A percentile compares a stretch with the other conserved stretches of the same genome.
phyloP scores from a whole-genome alignment of 2,113 vertebrate species.

The Panthera tigris region DNA sequence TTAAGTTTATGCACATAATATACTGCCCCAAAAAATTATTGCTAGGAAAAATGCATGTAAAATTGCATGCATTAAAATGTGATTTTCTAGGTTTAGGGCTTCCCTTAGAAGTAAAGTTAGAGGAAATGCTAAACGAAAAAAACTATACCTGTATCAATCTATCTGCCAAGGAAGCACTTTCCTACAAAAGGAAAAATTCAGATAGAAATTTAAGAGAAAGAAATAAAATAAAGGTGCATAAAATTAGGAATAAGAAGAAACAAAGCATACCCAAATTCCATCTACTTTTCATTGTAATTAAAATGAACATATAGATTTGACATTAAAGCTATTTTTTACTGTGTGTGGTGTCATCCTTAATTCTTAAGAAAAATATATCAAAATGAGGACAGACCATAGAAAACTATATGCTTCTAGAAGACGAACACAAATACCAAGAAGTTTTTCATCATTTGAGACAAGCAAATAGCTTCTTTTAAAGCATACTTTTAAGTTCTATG shows the following conservation, averaged over 20 bases:
- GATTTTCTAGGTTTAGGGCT: constrained; percentile 64
- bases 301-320: constrained; percentile 28
- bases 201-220: constrained; percentile 89
- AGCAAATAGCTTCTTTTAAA: constrained; percentile 44
- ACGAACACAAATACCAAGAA: constrained; percentile 43
- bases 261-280: constrained; percentile 88
- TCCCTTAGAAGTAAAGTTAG: constrained; percentile 69
- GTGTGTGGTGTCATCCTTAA: constrained; percentile 52
- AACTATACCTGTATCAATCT: constrained; percentile 99
- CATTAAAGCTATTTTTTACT: constrained; percentile 44
- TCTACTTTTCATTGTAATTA: constrained; percentile 79
- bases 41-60: constrained; percentile 84
- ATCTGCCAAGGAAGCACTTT: constrained; percentile 99
- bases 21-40: constrained; percentile 72
- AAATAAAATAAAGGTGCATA: constrained; percentile 85
- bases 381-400: background rate
- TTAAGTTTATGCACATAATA: constrained; percentile 76
- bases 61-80: constrained; percentile 84
- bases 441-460: constrained; percentile 43
- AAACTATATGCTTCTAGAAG: constrained; percentile 34
- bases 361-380: constrained; percentile 32
- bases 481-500: constrained; percentile 10
- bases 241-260: constrained; percentile 86
- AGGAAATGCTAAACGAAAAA: constrained; percentile 81
- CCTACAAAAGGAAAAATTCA: constrained; percentile 98